phyloP scores from a whole-genome alignment of 1,140 invertebrate species.

The Drosophila varians region DNA sequence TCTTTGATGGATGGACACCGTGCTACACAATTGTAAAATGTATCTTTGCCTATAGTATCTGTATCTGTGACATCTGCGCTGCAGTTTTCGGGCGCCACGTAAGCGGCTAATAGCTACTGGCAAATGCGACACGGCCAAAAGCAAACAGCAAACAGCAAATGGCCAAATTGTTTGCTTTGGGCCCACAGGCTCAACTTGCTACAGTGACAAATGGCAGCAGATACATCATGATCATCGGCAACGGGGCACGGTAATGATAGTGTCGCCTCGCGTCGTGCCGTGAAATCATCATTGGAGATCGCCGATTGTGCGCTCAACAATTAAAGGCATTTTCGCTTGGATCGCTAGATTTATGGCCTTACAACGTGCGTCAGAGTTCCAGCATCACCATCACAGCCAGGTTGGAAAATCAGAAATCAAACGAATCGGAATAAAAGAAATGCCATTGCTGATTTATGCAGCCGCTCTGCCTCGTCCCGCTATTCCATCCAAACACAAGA shows the following conservation, averaged over 20 bases:
- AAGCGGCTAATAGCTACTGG: constrained; percentile 71
- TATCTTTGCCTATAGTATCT: constrained; percentile 30
- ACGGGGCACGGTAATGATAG: constrained; percentile 54
- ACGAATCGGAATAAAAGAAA: constrained; percentile 28
- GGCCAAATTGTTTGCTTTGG: constrained; percentile 65
- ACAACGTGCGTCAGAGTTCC: constrained; percentile 51
- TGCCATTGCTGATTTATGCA: constrained; percentile 64
- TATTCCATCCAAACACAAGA: not conserved
- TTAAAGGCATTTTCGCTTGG: constrained; percentile 56
- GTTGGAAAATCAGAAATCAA: constrained; percentile 31
- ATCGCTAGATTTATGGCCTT: constrained; percentile 60
- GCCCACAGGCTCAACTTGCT: constrained; percentile 72
- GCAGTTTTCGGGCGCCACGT: constrained; percentile 50
- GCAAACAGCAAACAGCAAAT: constrained; percentile 52
- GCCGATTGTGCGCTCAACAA: constrained; percentile 48
- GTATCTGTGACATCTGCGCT: constrained; percentile 42
- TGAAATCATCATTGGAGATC: constrained; percentile 59
- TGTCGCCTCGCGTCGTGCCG: constrained; percentile 50
- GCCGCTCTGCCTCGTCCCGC: constrained; percentile 2
- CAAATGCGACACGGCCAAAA: constrained; percentile 25
- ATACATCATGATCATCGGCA: constrained; percentile 75
- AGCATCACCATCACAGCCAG: too few relatives aligned
- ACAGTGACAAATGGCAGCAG: constrained; percentile 71
- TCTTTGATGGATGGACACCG: constrained; percentile 30
- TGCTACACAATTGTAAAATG: constrained; percentile 17